A percentile compares a stretch with the other conserved stretches of the same genome.
Conservation (phyloP, 2,888 invertebrate species). For the Sinotaia quadrata region DNA sequence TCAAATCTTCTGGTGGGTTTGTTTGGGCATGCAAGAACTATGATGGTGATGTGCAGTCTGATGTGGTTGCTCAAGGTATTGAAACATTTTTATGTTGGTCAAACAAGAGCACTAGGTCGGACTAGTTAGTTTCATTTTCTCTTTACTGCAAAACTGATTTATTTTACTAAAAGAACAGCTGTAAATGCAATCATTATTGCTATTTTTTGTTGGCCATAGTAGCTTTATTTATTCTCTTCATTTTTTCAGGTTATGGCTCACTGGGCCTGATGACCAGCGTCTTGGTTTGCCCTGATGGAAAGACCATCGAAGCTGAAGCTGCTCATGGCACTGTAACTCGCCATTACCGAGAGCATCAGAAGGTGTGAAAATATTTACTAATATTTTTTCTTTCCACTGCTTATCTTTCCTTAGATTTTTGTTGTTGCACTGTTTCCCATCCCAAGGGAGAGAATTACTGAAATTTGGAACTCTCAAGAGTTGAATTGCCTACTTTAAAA, state of each 20-base stretch:
- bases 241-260: constrained; percentile 78
- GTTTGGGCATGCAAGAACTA: constrained; percentile 96
- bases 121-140: too few species aligned
- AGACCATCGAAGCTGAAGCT: constrained; percentile 77
- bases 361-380: too few species aligned
- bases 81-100: too few species aligned
- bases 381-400: too few species aligned
- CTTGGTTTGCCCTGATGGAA: constrained; percentile 76
- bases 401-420: too few species aligned
- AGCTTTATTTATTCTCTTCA: not conserved
- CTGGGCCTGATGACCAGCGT: constrained; percentile 83
- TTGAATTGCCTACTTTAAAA: too few species aligned
- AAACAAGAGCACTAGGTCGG: too few species aligned
- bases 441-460: too few species aligned
- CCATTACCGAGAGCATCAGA: constrained; percentile 84
- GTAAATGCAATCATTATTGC: not conserved
- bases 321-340: constrained; percentile 77
- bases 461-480: too few species aligned
- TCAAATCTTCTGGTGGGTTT: constrained; percentile 88
- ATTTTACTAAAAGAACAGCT: too few species aligned
- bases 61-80: constrained; percentile 84
- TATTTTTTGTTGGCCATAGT: not conserved
- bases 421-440: too few species aligned
- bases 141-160: too few species aligned
- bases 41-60: constrained; percentile 92